These are phyloP conservation scores for Oreochromis aureus DNA, from an alignment of 2,113 vertebrate genomes.

Conservation along the genomic window DNA sequence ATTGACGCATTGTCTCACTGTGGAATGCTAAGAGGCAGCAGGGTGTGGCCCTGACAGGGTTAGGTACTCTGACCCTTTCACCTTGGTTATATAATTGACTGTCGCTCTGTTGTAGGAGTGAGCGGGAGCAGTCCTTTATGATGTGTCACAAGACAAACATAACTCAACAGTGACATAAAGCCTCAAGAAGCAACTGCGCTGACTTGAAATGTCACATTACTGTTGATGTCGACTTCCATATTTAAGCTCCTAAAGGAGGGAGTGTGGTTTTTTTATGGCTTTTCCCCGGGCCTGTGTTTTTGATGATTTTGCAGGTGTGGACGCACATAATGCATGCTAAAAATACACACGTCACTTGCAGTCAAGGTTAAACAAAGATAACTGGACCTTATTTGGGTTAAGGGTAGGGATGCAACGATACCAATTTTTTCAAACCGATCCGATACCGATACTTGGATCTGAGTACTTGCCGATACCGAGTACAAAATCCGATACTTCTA, in stretches of 20 bases:
- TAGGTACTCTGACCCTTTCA: conserved; percentile 23
- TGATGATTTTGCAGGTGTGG: background rate
- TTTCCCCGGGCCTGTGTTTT: background rate
- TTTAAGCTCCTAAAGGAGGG: background rate
- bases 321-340: background rate
- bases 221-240: background rate
- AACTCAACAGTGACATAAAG: background rate
- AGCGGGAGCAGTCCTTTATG: background rate
- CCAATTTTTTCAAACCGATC: too few species aligned
- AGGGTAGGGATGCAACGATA: too few species aligned
- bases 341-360: background rate
- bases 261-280: background rate
- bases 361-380: conserved; percentile 60
- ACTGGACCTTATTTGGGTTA: conserved; percentile 57
- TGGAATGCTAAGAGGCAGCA: conserved; percentile 42
- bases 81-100: conserved; percentile 45
- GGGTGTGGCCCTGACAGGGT: conserved; percentile 27
- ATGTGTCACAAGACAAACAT: background rate
- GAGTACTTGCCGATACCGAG: too few species aligned
- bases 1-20: conserved; percentile 27
- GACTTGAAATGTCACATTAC: background rate
- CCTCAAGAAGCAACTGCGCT: background rate
- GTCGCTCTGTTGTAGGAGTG: background rate
- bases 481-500: too few species aligned
- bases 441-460: too few species aligned